phyloP scores from a whole-genome alignment of 2,888 invertebrate genomes.

The Oligia latruncula region DNA sequence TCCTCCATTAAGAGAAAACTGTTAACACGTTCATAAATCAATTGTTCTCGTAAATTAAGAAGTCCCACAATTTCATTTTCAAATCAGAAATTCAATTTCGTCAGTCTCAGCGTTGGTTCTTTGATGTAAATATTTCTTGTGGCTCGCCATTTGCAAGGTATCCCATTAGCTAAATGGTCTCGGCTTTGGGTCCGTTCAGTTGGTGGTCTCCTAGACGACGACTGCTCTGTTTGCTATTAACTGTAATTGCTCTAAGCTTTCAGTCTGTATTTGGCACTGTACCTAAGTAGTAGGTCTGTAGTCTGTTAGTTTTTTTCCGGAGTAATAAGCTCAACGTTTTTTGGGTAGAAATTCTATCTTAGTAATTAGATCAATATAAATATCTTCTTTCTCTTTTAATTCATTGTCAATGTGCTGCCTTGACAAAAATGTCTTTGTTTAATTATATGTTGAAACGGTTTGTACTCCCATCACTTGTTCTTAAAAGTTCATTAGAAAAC shows the following conservation, averaged over 20 bases:
- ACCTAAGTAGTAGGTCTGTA: slow-evolving; percentile 7
- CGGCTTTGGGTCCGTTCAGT: slow-evolving; percentile 21
- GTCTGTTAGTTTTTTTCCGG: slow-evolving; percentile 16
- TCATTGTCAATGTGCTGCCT: background rate
- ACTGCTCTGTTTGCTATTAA: slow-evolving; percentile 45
- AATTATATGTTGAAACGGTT: background rate
- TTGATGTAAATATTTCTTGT: slow-evolving; percentile 40
- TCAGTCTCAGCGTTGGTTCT: slow-evolving; percentile 1
- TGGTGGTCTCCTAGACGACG: slow-evolving; percentile 48
- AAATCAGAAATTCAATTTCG: slow-evolving; percentile 36
- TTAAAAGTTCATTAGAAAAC: background rate
- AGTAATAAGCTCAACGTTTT: background rate
- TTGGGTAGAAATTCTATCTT: background rate
- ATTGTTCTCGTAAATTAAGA: slow-evolving; percentile 9
- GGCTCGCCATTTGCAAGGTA: slow-evolving; percentile 39
- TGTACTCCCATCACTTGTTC: background rate
- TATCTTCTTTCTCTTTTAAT: background rate
- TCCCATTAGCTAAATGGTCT: slow-evolving; percentile 54
- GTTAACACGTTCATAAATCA: background rate
- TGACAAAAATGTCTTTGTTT: background rate
- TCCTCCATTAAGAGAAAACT: slow-evolving; percentile 3
- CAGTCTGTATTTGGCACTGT: slow-evolving; percentile 21
- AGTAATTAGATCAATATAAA: background rate
- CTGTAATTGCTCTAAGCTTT: slow-evolving; percentile 52
- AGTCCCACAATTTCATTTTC: slow-evolving; percentile 14